Evolutionary conservation across 2,888 invertebrate species (phyloP).

Genomic region (Sthenelais limicola): DNA sequence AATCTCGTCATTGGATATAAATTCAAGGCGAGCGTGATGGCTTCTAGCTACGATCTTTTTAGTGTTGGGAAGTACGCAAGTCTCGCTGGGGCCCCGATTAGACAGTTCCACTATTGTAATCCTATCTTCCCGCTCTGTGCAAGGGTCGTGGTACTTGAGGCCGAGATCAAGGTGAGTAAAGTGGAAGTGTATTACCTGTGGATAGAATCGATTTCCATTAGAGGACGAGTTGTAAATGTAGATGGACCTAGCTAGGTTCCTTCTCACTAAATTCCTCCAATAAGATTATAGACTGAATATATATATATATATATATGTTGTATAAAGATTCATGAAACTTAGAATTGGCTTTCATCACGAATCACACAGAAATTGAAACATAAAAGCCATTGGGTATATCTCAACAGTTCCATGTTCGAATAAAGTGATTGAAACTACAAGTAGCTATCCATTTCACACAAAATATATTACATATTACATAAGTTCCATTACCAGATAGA

Average conservation of each 20-base stretch:
- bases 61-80: slow-evolving; percentile 59
- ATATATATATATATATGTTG: too few relatives aligned
- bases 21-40: slow-evolving; percentile 58
- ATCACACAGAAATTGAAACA: too few relatives aligned
- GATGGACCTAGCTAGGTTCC: too few relatives aligned
- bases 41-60: slow-evolving; percentile 59
- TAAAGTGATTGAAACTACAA: too few relatives aligned
- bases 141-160: slow-evolving; percentile 54
- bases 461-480: neutral
- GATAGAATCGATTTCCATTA: too few relatives aligned
- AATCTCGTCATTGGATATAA: slow-evolving; percentile 58
- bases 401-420: too few relatives aligned
- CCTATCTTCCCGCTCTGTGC: slow-evolving; percentile 57
- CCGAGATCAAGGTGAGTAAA: slow-evolving; percentile 65
- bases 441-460: neutral
- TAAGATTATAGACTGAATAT: too few relatives aligned
- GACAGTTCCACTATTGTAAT: slow-evolving; percentile 58
- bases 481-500: neutral
- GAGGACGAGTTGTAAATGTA: too few relatives aligned
- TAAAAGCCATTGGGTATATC: too few relatives aligned
- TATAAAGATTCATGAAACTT: too few relatives aligned
- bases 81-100: slow-evolving; percentile 50
- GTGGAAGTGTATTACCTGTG: slow-evolving; percentile 61
- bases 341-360: too few relatives aligned
- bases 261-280: too few relatives aligned